A percentile compares a stretch with the other conserved stretches of the same genome.
Conservation (phyloP, 2,888 invertebrate species). For the Malthinus flaveolus region DNA sequence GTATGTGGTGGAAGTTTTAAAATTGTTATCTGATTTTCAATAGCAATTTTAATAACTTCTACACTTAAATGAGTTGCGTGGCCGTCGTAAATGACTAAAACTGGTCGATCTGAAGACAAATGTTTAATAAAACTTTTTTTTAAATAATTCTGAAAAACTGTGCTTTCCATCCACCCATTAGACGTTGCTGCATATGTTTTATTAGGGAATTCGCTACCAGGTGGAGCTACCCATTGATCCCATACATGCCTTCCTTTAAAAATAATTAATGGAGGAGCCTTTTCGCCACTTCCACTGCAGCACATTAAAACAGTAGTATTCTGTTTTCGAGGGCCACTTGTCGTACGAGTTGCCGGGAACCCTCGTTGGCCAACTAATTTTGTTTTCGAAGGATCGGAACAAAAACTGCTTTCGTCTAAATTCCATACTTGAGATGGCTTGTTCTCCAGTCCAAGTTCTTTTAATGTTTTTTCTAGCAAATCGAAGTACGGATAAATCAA, state of each 20-base stretch:
- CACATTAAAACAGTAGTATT: conserved; percentile 41
- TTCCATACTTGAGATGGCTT: conserved; percentile 37
- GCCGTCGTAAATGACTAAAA: conserved; percentile 31
- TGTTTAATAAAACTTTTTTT: conserved; percentile 34
- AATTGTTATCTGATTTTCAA: conserved; percentile 33
- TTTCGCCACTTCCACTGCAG: conserved; percentile 38
- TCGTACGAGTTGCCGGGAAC: conserved; percentile 28
- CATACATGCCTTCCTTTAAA: conserved; percentile 46
- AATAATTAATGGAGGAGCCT: conserved; percentile 44
- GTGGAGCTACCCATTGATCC: conserved; percentile 32
- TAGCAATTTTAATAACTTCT: conserved; percentile 34
- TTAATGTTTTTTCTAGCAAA: conserved; percentile 20
- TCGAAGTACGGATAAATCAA: conserved; percentile 31
- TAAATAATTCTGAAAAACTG: conserved; percentile 33
- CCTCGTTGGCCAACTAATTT: conserved; percentile 31
- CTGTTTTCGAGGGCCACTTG: conserved; percentile 41
- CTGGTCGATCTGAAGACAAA: conserved; percentile 33
- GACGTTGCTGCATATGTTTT: conserved; percentile 42
- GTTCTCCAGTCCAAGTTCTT: conserved; percentile 33
- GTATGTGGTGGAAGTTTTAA: conserved; percentile 38
- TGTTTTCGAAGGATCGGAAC: conserved; percentile 26
- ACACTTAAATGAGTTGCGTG: conserved; percentile 14
- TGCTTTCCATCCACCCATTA: conserved; percentile 43
- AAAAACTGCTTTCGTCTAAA: conserved; percentile 29
- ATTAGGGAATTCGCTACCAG: conserved; percentile 34